Evolutionary conservation across 2,888 invertebrate species (phyloP), one percentile per base, ranked within the genome.

Genomic region (Smittia sp.): DNA sequence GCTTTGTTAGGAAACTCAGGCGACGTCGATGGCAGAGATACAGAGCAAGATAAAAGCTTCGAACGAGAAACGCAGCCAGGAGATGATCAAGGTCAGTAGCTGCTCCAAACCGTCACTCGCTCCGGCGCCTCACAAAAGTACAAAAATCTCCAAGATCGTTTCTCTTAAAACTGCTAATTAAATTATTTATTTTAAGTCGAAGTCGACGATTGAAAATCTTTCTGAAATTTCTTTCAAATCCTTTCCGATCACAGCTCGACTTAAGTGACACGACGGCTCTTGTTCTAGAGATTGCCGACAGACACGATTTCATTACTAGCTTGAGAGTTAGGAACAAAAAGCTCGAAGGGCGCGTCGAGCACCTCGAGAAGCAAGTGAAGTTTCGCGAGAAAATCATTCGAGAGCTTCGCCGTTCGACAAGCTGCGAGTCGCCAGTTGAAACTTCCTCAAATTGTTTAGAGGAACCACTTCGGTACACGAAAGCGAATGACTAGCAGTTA

Each of bases 211-310:
- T 9, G 38, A 11, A 38, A 38, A 38, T 9, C 7, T 38, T 38
- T 11, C 38, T 9, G 11, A 38, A 38, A 38, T 46, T 11, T 46
- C 15, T 11, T 6, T 46, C 46, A 3, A 3, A 15, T 6, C n/a
- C 11, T 11, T 46, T 46, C 2, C n/a, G 15, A 2, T 6, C 46
- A 18, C 20, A 58, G 58, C n/a, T 20, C 1, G 58, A 72, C 24
- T 13, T 27, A 11, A 54, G 20, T 69, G 85, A 87, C 77, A 85
- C 85, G 78, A 82, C 83, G 75, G 86, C 85, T 15, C 79, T 89
- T 75, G 85, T 86, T 7, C 82, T 83, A 75, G 88, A 89, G 81
- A 85, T 88, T 1, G 87, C 86, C 25, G 82, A 84, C 74, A 87
- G 87, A 77, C 85, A 88, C 77, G 87, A 88, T 77, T 81, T 83